Evolutionary conservation across 2,888 invertebrate species (phyloP), one percentile per base, ranked within the genome.

Genomic region (Polydrusus pterygomalis): DNA sequence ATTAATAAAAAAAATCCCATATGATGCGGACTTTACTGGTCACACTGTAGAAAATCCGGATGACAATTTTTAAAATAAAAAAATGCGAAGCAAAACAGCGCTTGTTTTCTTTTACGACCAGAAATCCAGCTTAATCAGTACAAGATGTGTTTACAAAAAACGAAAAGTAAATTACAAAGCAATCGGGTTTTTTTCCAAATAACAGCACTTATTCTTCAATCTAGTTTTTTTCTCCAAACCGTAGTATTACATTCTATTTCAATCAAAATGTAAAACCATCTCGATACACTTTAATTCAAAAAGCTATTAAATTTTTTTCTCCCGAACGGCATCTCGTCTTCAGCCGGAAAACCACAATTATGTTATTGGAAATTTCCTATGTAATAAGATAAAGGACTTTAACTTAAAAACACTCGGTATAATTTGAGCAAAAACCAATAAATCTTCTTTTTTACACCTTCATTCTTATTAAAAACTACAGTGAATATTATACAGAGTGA

Each of bases 241-340:
- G n/a, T 40, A 2, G 38, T 11, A 60, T 60, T 60, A 38, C 58
- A 10, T 60, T 38, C 58, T 38, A 38, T 60, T 60, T 60, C 38
- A 38, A 60, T 60, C 58, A 60, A 18, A 60, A 60, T 5, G 58
- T 17, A 17, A 60, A 15, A 60, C 13, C 58, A 60, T 38, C 58
- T 60, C 38, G 58, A 15, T 60, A 60, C 58, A 38, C 58, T 60
- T 38, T 60, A 60, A 60, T 60, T 38, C 25, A 2, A 38, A 38
- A 60, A 38, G 17, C 15, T 60, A 60, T 60, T 60, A 60, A 60
- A 38, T 60, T 60, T 60, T 60, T 60, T 34, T 13, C 58, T 54
- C 8, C n/a, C 13, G 11, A 25, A 30, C 20, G 30, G 54, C 54
- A 40, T 60, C 58, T 60, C 40, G 9, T 60, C 58, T 38, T 11